phyloP scores from a whole-genome alignment of 92 coral and sea anemone species.

The Micromussa lordhowensis region DNA sequence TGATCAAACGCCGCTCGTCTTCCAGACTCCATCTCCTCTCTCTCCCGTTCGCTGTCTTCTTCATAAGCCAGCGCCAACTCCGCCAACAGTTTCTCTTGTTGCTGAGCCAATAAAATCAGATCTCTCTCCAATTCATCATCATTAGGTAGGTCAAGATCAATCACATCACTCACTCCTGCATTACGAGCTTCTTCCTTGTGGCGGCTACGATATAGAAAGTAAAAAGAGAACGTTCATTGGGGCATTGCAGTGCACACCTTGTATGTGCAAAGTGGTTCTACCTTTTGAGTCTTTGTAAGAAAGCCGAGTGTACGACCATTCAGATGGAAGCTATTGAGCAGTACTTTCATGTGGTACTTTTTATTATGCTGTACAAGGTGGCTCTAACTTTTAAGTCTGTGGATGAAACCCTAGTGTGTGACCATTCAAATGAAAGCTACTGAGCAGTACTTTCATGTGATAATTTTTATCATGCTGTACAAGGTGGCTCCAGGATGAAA shows the following conservation, averaged over 20 bases:
- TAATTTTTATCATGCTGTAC: not conserved
- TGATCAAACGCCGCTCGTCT: constrained; percentile 87
- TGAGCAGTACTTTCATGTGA: not conserved
- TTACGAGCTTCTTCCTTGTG: constrained; percentile 96
- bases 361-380: not conserved
- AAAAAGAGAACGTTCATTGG: not conserved
- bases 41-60: constrained; percentile 85
- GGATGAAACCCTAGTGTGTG: not conserved
- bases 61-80: constrained; percentile 94
- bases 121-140: constrained; percentile 91
- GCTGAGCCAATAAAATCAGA: constrained; percentile 85
- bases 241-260: not conserved
- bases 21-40: constrained; percentile 87
- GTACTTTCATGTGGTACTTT: not conserved
- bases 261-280: not conserved
- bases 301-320: not conserved
- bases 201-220: constrained; percentile 64
- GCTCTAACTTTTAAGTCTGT: not conserved
- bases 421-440: not conserved
- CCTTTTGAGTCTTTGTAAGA: not conserved
- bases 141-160: constrained; percentile 94
- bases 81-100: constrained; percentile 91
- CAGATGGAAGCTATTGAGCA: not conserved
- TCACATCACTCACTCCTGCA: constrained; percentile 95
- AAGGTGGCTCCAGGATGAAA: not conserved